These are phyloP conservation scores for Hartigia nigra DNA, from an alignment of 2,888 invertebrate species.

Conservation along the genomic window DNA sequence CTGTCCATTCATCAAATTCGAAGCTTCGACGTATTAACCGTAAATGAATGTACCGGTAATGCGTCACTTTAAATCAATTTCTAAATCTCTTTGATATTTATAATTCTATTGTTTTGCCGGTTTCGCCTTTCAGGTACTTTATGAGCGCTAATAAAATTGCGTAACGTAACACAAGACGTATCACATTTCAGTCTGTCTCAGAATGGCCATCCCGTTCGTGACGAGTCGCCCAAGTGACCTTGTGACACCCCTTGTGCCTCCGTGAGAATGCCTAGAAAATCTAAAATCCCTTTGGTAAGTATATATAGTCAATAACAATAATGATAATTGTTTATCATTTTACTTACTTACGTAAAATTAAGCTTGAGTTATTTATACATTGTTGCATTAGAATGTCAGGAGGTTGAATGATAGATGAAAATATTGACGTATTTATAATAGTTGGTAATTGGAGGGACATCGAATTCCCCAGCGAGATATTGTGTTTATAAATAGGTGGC, in stretches of 20 bases:
- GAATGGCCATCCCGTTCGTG: neutral
- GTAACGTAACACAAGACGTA: slow-evolving; percentile 58
- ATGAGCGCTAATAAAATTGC: slow-evolving; percentile 57
- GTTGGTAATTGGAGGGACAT: neutral
- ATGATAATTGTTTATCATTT: too few relatives aligned
- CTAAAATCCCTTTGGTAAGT: neutral
- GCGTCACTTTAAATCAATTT: neutral
- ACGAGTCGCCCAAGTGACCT: neutral
- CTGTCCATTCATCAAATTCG: too few relatives aligned
- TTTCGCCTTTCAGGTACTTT: slow-evolving; percentile 40
- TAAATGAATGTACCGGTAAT: too few relatives aligned
- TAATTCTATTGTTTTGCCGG: neutral
- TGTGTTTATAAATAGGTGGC: neutral
- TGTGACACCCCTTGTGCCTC: neutral
- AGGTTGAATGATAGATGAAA: neutral
- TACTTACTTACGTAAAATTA: too few relatives aligned
- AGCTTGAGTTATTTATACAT: too few relatives aligned
- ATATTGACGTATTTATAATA: neutral
- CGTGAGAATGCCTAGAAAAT: neutral
- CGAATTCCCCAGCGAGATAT: neutral
- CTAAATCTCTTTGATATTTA: neutral
- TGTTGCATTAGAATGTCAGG: fast-evolving
- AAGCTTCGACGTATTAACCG: neutral
- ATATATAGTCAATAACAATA: neutral
- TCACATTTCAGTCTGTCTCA: slow-evolving; percentile 45